phyloP scores from a whole-genome alignment of 53 echinoderm and acorn worm genomes.

The Glandiceps talaboti region DNA sequence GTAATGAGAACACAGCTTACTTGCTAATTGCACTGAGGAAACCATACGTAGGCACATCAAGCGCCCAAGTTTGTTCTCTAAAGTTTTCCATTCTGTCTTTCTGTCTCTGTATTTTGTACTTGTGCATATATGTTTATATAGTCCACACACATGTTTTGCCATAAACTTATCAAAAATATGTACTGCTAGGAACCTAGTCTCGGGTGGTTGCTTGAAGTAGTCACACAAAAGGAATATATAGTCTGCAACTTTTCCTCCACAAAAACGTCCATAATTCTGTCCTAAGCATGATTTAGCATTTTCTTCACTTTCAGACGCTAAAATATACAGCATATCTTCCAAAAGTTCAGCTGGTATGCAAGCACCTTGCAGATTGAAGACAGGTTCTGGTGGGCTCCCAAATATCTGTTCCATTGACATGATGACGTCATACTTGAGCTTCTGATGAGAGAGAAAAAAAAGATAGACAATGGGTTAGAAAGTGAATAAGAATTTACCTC shows the following conservation, averaged over 20 bases:
- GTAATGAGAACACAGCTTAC: constrained; percentile 69
- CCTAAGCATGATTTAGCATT: background rate
- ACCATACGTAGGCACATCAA: constrained; percentile 41
- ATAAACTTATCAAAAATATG: constrained; percentile 90
- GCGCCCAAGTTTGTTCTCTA: constrained; percentile 29
- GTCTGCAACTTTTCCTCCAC: constrained; percentile 9
- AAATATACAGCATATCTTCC: constrained; percentile 43
- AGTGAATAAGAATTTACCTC: too few relatives aligned
- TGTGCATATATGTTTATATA: constrained; percentile 13
- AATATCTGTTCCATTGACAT: constrained; percentile 23
- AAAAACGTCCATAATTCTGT: background rate
- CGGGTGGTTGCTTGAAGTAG: constrained; percentile 40
- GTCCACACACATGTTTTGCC: constrained; percentile 24
- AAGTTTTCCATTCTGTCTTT: constrained; percentile 31
- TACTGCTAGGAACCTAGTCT: constrained; percentile 46
- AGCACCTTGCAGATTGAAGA: constrained; percentile 46
- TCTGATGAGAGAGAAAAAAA: too few relatives aligned
- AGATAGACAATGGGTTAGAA: too few relatives aligned
- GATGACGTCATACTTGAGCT: too few relatives aligned
- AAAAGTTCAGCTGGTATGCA: constrained; percentile 45
- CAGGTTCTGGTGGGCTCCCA: constrained; percentile 62
- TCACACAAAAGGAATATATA: constrained; percentile 61
- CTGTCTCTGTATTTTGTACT: background rate
- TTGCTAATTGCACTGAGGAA: constrained; percentile 68
- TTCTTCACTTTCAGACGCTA: constrained; percentile 43